phyloP scores from a whole-genome alignment of 2,888 invertebrate species.

The Aleiodes testaceus region DNA sequence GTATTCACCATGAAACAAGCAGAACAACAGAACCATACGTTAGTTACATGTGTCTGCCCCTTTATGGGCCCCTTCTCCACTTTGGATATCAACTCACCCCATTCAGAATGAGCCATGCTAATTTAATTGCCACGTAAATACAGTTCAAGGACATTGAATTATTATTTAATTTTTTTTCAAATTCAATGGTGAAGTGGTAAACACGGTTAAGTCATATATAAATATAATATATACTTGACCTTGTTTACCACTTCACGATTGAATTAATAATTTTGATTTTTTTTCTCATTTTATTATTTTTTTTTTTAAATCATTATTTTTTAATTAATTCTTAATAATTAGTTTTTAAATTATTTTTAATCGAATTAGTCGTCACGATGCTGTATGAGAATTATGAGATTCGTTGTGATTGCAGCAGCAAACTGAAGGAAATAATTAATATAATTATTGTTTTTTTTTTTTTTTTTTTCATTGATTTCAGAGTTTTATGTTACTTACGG shows the following conservation, averaged over 20 bases:
- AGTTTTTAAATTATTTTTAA: no score
- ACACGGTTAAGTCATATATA: no score
- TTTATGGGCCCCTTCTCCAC: no score
- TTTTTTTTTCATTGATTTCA: neutral
- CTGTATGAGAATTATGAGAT: slow-evolving; percentile 11
- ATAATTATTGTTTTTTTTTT: neutral
- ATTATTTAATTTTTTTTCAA: neutral
- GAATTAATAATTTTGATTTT: neutral
- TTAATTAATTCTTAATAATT: no score
- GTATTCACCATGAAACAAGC: no score
- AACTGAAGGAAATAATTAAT: slow-evolving; percentile 6
- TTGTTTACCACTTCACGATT: no score
- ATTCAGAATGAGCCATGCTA: slow-evolving; percentile 1
- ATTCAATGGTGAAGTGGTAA: no score
- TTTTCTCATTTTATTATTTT: neutral
- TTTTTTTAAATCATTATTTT: neutral
- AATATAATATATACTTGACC: no score
- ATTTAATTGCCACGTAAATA: neutral
- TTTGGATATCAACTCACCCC: no score
- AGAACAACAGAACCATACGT: no score
- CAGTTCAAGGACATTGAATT: neutral
- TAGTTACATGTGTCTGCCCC: no score
- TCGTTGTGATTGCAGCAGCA: slow-evolving; percentile 15
- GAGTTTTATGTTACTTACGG: slow-evolving; percentile 38
- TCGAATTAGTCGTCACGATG: no score